Percentiles rank a stretch among this genome's conserved stretches.
These are phyloP conservation scores for Eucriotettix oculatus DNA, from an alignment of 2,888 invertebrate species.

Conservation along the genomic window DNA sequence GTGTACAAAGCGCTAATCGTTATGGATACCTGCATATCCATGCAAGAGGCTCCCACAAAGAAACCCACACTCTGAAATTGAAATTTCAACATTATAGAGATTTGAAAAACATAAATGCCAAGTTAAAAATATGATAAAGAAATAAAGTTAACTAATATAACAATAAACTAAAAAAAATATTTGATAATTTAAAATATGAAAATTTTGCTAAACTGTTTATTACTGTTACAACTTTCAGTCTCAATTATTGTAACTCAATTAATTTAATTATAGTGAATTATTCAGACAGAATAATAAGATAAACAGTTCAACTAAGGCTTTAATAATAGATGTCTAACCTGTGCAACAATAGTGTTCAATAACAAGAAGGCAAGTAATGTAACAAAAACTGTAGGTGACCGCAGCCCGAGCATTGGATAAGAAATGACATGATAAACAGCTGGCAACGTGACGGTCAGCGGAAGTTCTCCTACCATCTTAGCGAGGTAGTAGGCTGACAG, in stretches of 20 bases:
- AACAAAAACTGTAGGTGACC: constrained; percentile 46
- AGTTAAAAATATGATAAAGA: too few relatives aligned
- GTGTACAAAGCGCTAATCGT: constrained; percentile 62
- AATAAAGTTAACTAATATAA: too few relatives aligned
- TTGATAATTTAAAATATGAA: too few relatives aligned
- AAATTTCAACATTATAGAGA: background rate
- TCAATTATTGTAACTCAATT: too few relatives aligned
- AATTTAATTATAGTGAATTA: too few relatives aligned
- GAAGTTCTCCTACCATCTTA: constrained; percentile 66
- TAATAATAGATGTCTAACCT: constrained; percentile 26
- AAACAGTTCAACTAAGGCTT: too few relatives aligned
- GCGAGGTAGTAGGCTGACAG: constrained; percentile 66
- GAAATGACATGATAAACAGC: constrained; percentile 59
- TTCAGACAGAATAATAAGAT: too few relatives aligned
- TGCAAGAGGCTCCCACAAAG: constrained; percentile 60
- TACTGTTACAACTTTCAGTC: too few relatives aligned
- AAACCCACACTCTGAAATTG: constrained; percentile 47
- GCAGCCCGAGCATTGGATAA: constrained; percentile 57
- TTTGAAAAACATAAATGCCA: too few relatives aligned
- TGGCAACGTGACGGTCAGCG: constrained; percentile 54
- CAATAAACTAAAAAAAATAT: too few relatives aligned
- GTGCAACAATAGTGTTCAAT: constrained; percentile 54
- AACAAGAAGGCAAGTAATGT: constrained; percentile 48
- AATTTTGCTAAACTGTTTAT: too few relatives aligned
- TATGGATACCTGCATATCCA: constrained; percentile 61